Base-by-base conservation (phyloP, 2,113 vertebrate species). In the Sinocyclocheilus grahami region DNA sequence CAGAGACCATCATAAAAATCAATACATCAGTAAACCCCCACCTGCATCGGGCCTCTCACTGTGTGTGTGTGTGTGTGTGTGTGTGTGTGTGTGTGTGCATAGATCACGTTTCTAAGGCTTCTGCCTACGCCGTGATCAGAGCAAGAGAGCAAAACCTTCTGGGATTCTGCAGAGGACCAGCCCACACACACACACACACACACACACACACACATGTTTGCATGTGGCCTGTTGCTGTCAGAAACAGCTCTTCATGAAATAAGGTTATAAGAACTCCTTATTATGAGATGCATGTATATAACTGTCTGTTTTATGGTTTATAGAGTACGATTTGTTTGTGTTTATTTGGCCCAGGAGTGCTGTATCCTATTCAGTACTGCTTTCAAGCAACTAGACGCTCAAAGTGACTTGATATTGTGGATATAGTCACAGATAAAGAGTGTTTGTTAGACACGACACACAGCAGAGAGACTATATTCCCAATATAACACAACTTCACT, bases 1-100 rank as follows among this genome's bases (percentile, higher is more conserved):
- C 95, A 95, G 94, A 95, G 94, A 92, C 93, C 96, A 95, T 93
- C 92, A 96, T 94, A 94, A 95, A 97, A 98, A 97, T 97, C 96
- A 96, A 96, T 97, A 97, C 87, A 96, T 94, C 95, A 92, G 95
- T 95, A 96, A 95, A 92, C 92, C 91, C 90, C 85, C 95, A 97
- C 97, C 96, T 97, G 96, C 93, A 95, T 95, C 93, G 3, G 42
- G 9, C 42, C 42, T 46, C 42, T 46, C 42, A 10, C 0, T 46
- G 42, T 46, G 42, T 46, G 42, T 46, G 83, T 42, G 5, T 27
- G 82, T 55, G 82, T 53, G 82, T 72, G 69, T 37, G 67, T 30
- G 95, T 93, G 93, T n/a, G 82, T 55, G 82, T 53, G 82, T 72
- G 69, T 37, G 67, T 30, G 95, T 93, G 93, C 81, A 90, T 92